Evolutionary conservation across 2,113 vertebrate species (phyloP).

Genomic region (Microcebus ravelobensis): DNA sequence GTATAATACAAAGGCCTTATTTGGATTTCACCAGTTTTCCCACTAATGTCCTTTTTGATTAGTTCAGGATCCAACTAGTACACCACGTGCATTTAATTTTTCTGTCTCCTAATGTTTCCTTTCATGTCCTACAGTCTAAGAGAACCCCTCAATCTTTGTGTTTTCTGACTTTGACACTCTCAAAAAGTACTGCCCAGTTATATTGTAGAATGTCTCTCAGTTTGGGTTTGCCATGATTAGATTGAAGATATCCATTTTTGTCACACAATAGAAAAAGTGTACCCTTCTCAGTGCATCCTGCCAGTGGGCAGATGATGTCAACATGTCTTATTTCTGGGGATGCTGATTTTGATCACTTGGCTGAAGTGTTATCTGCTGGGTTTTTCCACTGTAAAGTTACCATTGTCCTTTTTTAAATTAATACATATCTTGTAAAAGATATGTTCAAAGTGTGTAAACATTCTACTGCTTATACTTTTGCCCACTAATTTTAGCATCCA

Average conservation of each 20-base stretch:
- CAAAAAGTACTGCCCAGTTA: not conserved
- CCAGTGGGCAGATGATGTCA: too few species aligned
- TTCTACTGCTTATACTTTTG: not conserved
- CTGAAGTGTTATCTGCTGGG: not conserved
- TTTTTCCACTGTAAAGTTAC: not conserved
- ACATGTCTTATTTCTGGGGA: not conserved
- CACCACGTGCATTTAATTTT: not conserved
- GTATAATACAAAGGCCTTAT: not conserved
- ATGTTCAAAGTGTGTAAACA: not conserved
- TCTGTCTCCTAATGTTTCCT: not conserved
- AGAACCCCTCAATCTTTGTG: not conserved
- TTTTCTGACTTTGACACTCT: not conserved
- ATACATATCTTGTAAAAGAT: not conserved
- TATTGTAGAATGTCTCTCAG: not conserved
- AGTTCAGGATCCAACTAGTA: not conserved
- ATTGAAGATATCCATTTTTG: not conserved
- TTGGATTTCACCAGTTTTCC: not conserved
- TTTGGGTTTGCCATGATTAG: not conserved
- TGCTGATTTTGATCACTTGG: not conserved
- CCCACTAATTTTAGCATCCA: not conserved
- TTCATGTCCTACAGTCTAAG: not conserved
- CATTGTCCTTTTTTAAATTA: not conserved
- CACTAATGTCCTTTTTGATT: not conserved
- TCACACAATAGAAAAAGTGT: not conserved
- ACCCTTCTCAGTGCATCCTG: not conserved